Evolutionary conservation across 2,888 invertebrate species (phyloP).

Genomic region (Leptarthrus brevirostris): DNA sequence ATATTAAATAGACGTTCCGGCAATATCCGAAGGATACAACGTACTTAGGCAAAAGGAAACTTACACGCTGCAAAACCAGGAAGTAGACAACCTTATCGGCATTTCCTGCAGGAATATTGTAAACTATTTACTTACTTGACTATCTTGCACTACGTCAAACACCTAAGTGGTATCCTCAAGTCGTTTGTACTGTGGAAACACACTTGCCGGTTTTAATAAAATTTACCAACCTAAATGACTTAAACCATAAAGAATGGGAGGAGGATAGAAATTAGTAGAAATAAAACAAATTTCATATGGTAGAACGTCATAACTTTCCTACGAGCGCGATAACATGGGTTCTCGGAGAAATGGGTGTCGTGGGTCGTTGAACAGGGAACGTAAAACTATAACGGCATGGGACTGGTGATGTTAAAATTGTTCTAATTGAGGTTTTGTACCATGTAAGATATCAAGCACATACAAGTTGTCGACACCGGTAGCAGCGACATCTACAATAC

Average conservation of each 20-base stretch:
- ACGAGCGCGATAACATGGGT: not conserved
- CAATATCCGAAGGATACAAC: not conserved
- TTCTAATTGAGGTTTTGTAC: constrained; percentile 45
- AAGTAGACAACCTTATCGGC: constrained; percentile 35
- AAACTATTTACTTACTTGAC: constrained; percentile 27
- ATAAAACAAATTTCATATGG: constrained; percentile 32
- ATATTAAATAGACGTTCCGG: constrained; percentile 21
- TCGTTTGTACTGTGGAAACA: constrained; percentile 4
- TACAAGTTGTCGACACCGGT: constrained; percentile 30
- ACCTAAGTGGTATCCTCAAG: constrained; percentile 3
- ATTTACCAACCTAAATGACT: constrained; percentile 6
- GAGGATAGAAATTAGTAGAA: constrained; percentile 9
- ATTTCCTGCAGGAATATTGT: constrained; percentile 40
- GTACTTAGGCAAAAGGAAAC: not conserved
- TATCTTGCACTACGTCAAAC: constrained; percentile 23
- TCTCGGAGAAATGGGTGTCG: not conserved
- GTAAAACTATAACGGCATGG: not conserved
- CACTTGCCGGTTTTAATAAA: constrained; percentile 9
- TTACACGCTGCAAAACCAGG: constrained; percentile 22
- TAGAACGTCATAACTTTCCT: constrained; percentile 29
- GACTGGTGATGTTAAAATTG: constrained; percentile 34
- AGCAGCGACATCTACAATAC: not conserved
- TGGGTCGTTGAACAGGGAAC: not conserved
- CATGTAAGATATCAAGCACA: constrained; percentile 39
- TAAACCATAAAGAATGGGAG: not conserved